Percentiles rank a stretch among this genome's conserved stretches.
phyloP scores from a whole-genome alignment of 2,888 invertebrate genomes.

The Chrysolina americana region DNA sequence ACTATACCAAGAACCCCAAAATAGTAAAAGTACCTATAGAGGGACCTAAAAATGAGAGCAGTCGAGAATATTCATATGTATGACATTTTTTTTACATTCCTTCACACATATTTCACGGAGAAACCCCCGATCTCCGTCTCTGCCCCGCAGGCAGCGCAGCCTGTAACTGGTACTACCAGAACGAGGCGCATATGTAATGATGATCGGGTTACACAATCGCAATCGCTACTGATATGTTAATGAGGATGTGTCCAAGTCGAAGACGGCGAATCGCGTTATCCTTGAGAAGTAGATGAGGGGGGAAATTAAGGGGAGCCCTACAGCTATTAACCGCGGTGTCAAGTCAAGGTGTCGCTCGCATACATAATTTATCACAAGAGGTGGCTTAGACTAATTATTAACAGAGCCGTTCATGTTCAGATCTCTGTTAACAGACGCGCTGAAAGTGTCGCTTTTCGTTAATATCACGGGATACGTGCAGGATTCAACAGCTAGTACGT shows the following conservation, averaged over 20 bases:
- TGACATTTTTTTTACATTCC: no score
- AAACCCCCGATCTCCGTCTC: neutral
- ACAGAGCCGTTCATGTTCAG: constrained; percentile 56
- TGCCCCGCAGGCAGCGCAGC: constrained; percentile 28
- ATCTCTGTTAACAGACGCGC: constrained; percentile 55
- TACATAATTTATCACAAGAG: constrained; percentile 63
- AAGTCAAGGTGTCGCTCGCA: constrained; percentile 64
- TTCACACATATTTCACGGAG: neutral
- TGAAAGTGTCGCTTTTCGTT: constrained; percentile 50
- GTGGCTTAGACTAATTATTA: constrained; percentile 61
- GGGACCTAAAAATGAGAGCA: no score
- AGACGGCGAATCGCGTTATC: constrained; percentile 53
- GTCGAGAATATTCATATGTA: no score
- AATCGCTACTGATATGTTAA: constrained; percentile 61
- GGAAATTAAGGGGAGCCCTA: constrained; percentile 45
- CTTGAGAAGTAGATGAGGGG: constrained; percentile 51
- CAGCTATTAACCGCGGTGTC: constrained; percentile 63
- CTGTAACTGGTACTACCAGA: constrained; percentile 47
- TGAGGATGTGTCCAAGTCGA: constrained; percentile 59
- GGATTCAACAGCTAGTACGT: constrained; percentile 12
- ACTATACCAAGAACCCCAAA: no score
- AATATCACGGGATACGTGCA: constrained; percentile 11
- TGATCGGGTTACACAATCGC: constrained; percentile 50
- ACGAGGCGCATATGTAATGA: constrained; percentile 12
- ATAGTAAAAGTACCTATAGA: no score